phyloP scores from a whole-genome alignment of 2,113 vertebrate species.

The Odobenus rosmarus region DNA sequence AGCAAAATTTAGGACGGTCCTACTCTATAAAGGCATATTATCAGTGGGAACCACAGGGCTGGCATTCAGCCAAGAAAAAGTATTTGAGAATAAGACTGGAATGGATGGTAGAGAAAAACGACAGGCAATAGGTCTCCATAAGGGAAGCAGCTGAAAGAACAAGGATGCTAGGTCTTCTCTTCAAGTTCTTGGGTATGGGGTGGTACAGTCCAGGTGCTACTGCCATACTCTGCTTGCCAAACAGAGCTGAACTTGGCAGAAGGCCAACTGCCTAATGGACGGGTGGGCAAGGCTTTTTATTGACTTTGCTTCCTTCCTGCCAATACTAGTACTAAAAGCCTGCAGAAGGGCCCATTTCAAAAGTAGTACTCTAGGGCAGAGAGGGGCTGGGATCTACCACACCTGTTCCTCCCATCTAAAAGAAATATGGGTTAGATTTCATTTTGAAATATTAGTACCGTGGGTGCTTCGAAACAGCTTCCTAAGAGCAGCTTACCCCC shows the following conservation, averaged over 20 bases:
- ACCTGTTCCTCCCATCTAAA: neutral
- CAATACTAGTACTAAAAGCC: neutral
- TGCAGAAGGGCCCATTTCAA: neutral
- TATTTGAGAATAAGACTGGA: neutral
- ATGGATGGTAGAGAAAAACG: neutral
- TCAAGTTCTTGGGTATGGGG: neutral
- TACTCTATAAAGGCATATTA: neutral
- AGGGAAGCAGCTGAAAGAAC: neutral
- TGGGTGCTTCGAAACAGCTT: neutral
- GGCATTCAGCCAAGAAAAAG: neutral
- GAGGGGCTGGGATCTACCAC: neutral
- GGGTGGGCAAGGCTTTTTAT: neutral
- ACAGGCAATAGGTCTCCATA: neutral
- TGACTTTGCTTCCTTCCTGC: neutral
- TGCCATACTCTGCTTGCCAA: neutral
- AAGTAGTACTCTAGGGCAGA: neutral
- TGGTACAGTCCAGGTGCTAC: too few relatives aligned
- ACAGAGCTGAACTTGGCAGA: neutral
- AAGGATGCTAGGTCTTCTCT: neutral
- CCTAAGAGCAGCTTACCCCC: neutral
- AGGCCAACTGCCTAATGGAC: neutral
- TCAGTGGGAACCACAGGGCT: neutral
- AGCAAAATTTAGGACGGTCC: neutral
- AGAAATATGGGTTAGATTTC: neutral
- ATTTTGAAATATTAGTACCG: neutral